phyloP scores from a whole-genome alignment of 2,797 vertebrate genomes.

The Nothura maculosa region DNA sequence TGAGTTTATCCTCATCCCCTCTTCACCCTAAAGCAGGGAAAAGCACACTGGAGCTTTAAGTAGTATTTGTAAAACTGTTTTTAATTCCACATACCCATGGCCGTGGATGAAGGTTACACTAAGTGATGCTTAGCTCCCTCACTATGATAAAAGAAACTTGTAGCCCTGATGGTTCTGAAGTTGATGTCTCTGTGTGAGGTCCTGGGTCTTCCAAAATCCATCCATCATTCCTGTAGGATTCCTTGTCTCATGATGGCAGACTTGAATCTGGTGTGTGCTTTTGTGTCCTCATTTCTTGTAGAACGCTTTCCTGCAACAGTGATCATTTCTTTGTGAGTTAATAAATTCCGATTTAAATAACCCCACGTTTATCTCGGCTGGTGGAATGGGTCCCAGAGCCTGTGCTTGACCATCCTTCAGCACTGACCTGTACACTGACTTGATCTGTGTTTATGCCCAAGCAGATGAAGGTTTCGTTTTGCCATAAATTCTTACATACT shows the following conservation, averaged over 20 bases:
- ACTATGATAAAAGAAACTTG: background rate
- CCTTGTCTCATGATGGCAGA: background rate
- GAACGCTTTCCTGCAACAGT: background rate
- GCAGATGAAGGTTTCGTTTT: background rate
- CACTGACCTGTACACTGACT: accelerated
- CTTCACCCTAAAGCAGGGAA: background rate
- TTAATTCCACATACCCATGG: background rate
- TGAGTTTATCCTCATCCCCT: background rate
- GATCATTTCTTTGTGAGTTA: background rate
- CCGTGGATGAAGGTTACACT: background rate
- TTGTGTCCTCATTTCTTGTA: background rate
- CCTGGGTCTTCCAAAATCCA: background rate
- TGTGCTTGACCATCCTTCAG: background rate
- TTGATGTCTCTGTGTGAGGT: background rate
- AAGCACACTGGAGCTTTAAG: background rate
- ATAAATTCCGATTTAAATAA: background rate
- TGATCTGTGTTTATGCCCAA: background rate
- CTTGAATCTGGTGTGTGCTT: background rate
- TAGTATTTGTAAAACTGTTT: background rate
- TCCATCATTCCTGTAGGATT: background rate
- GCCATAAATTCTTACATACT: background rate
- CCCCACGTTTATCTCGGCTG: background rate
- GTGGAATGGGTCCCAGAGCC: background rate
- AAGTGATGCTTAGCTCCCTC: background rate
- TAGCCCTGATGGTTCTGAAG: background rate